A percentile compares a stretch with the other conserved stretches of the same genome.
Evolutionary conservation across 2,888 invertebrate species (phyloP).

Genomic region (Drosophila hamatofila): DNA sequence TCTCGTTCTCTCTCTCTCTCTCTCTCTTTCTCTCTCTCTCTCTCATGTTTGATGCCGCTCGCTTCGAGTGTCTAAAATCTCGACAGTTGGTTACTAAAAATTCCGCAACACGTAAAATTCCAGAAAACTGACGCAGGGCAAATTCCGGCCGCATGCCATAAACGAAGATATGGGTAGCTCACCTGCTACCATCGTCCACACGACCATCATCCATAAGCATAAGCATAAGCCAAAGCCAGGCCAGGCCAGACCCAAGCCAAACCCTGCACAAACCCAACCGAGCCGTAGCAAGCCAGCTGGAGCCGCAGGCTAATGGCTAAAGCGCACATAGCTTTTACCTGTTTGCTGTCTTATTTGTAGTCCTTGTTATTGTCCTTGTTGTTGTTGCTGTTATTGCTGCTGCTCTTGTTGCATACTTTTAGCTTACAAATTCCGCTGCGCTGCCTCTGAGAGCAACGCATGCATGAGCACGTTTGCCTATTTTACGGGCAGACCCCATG

Average conservation of each 20-base stretch:
- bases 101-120: conserved; percentile 75
- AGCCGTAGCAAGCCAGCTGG: conserved; percentile 27
- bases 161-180: conserved; percentile 19
- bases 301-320: conserved; percentile 59
- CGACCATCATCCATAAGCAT: conserved; percentile 14
- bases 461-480: conserved; percentile 67
- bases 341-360: conserved; percentile 20
- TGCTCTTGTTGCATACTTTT: conserved; percentile 68
- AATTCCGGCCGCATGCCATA: conserved; percentile 62
- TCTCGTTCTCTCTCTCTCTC: neutral
- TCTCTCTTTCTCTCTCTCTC: neutral
- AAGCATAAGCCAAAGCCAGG: conserved; percentile 14
- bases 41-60: neutral
- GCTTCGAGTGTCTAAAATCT: conserved; percentile 51
- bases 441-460: conserved; percentile 37
- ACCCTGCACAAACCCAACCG: conserved; percentile 2
- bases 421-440: conserved; percentile 64
- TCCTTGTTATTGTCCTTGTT: conserved; percentile 21
- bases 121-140: conserved; percentile 36
- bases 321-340: conserved; percentile 49
- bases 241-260: conserved; percentile 6
- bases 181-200: conserved; percentile 22
- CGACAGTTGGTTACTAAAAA: conserved; percentile 60
- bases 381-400: conserved; percentile 19
- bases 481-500: conserved; percentile 65